Evolutionary conservation across 1,140 invertebrate genomes (phyloP).

Genomic region (Diachasma alloeum): DNA sequence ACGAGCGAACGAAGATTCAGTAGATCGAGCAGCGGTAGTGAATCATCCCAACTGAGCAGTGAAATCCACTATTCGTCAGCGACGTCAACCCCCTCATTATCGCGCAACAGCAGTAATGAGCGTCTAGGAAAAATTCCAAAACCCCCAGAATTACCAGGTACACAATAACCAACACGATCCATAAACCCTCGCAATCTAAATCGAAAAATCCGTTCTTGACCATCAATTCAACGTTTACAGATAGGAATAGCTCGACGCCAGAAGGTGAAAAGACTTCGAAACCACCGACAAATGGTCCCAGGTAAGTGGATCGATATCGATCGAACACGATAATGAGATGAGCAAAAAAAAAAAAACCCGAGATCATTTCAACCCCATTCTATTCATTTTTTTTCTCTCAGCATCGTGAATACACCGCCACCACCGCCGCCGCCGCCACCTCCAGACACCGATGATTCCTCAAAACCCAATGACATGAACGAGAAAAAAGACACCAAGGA

Average conservation of each 20-base stretch:
- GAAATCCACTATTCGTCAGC: slow-evolving; percentile 59
- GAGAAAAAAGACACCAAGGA: slow-evolving; percentile 49
- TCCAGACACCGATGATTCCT: slow-evolving; percentile 53
- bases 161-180: too few species aligned
- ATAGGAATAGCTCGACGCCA: slow-evolving; percentile 49
- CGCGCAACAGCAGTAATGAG: slow-evolving; percentile 59
- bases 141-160: slow-evolving; percentile 49
- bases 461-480: slow-evolving; percentile 39
- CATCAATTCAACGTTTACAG: slow-evolving; percentile 41
- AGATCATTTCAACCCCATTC: neutral
- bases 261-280: slow-evolving; percentile 59
- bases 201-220: neutral
- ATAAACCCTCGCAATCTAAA: neutral
- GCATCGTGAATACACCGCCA: slow-evolving; percentile 52
- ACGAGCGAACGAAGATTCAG: slow-evolving; percentile 56
- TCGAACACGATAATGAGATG: slow-evolving; percentile 16
- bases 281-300: slow-evolving; percentile 43
- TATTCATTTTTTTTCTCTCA: slow-evolving; percentile 27
- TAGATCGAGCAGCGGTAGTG: slow-evolving; percentile 60
- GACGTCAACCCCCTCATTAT: slow-evolving; percentile 59
- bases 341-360: neutral
- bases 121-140: slow-evolving; percentile 51
- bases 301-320: slow-evolving; percentile 52
- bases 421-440: slow-evolving; percentile 62
- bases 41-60: slow-evolving; percentile 61